Evolutionary conservation across 2,888 invertebrate genomes (phyloP), one percentile per base, ranked within the genome.

Genomic region (Plebejus anna): DNA sequence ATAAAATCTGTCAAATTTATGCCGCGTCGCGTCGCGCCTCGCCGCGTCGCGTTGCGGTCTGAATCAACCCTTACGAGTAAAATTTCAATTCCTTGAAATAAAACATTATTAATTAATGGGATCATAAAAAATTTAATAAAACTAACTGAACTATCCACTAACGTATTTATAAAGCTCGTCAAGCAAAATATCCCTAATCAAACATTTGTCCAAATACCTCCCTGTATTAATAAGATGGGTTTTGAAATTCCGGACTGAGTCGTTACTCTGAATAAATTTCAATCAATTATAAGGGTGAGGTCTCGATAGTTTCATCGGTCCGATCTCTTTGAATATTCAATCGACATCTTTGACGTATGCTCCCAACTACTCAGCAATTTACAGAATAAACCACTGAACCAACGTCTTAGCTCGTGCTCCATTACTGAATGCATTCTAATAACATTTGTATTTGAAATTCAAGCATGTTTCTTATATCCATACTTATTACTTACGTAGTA

Each of bases 271-370:
- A 89, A 90, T 90, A 89, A 87, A 90, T 90, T 90, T 90, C 89
- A 90, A 90, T 90, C 89, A 90, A 91, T 90, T 90, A 90, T 80
- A 82, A 81, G 85, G 83, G 83, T 83, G 84, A 87, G 88, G 86
- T 82, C 84, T 83, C 83, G 86, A 85, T 85, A 85, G 89, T 87
- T 88, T 81, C 82, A 83, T 84, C 85, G 85, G 86, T 85, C 87
- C 87, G 85, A 84, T 83, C 86, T 88, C 84, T 86, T 84, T 91
- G 90, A 90, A 90, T 91, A 90, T 90, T 90, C 90, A 90, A 86
- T 80, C 84, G 83, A 84, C 83, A 89, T 89, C 90, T 90, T 89
- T 90, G 90, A 90, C 88, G 88, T 89, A 84, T 81, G 79, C 79
- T 79, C 82, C 82, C 79, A 79, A 78, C 80, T 81, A 83, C 81